phyloP scores from a whole-genome alignment of 2,888 invertebrate genomes.

The Tachystola acroxantha region DNA sequence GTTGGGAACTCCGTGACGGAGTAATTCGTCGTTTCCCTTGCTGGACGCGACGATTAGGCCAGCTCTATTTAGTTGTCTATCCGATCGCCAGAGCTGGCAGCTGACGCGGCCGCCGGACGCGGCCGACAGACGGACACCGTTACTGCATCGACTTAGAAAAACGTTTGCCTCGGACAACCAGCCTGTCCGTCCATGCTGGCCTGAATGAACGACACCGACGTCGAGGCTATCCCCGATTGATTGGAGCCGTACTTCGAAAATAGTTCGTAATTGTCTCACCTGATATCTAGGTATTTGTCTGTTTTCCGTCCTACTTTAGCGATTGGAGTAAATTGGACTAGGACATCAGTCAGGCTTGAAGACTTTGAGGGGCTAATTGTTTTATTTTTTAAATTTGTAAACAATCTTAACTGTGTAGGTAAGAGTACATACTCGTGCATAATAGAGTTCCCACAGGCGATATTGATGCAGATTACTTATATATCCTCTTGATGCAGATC shows the following conservation, averaged over 20 bases:
- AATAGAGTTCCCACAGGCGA: conserved; percentile 47
- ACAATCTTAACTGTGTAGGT: no score
- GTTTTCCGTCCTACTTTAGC: conserved; percentile 17
- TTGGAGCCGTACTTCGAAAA: conserved; percentile 35
- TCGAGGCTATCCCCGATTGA: conserved; percentile 48
- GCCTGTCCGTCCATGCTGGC: conserved; percentile 37
- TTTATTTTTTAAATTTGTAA: background rate
- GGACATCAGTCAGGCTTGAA: conserved; percentile 23
- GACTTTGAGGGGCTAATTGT: background rate
- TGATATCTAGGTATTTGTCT: conserved; percentile 20
- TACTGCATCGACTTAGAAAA: conserved; percentile 74
- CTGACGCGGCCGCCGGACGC: conserved; percentile 56
- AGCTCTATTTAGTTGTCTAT: conserved; percentile 76
- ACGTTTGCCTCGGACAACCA: conserved; percentile 60
- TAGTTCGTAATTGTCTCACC: conserved; percentile 38
- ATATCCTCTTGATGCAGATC: no score
- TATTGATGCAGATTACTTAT: conserved; percentile 50
- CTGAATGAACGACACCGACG: conserved; percentile 37
- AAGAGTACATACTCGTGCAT: no score
- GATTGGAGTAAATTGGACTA: conserved; percentile 26
- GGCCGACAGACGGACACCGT: conserved; percentile 71
- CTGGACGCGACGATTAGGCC: conserved; percentile 72
- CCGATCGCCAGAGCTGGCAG: conserved; percentile 63
- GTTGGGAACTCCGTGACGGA: conserved; percentile 64
- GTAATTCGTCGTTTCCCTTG: conserved; percentile 76